Base-by-base conservation (phyloP, 2,113 vertebrate genomes). In the Orthonyx spaldingii region DNA sequence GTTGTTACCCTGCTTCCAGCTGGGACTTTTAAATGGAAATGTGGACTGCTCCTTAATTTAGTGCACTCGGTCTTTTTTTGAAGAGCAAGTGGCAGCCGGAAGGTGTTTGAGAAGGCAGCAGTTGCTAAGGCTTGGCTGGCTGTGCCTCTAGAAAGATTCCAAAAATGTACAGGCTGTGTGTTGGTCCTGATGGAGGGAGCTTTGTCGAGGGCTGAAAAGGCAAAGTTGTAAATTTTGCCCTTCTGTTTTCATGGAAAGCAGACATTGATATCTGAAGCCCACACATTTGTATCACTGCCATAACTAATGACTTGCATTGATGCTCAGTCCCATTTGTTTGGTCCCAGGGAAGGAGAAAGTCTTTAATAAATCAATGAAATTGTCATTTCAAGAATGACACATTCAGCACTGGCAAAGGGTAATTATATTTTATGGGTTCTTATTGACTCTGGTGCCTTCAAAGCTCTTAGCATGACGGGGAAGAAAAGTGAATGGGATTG, bases 381-480 rank as follows among this genome's bases (percentile, higher is more conserved):
- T 94, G 90, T 97, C 94, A 96, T 96, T 95, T 97, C 85, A 94
- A 97, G 97, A 97, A 96, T 96, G 94, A 96, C 22, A 35, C 94
- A 75, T 97, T 96, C 95, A 95, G 84, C 88, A 85, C 93, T 90
- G 75, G 94, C 75, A 89, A 96, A 96, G 91, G 87, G 84, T 97
- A 95, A 97, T 97, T 97, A 97, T 96, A 89, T 97, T 97, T 97
- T 97, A 97, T 97, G 94, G 94, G 71, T 87, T 81, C 94, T 96
- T 95, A 94, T 83, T 88, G 93, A 93, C 90, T 91, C 46, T 64
- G 88, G 68, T 80, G 77, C 69, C 92, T 91, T 95, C 79, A 92
- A 90, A 93, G 89, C 76, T 94, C 72, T 91, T 91, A 90, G 69
- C 56, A 13, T 32, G 87, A 83, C 81, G 80, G 49, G 71, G 68